Percentiles rank a stretch among this genome's conserved stretches.
These are phyloP conservation scores for Oreotragus oreotragus DNA, from an alignment of 2,113 vertebrate genomes.

Conservation along the genomic window DNA sequence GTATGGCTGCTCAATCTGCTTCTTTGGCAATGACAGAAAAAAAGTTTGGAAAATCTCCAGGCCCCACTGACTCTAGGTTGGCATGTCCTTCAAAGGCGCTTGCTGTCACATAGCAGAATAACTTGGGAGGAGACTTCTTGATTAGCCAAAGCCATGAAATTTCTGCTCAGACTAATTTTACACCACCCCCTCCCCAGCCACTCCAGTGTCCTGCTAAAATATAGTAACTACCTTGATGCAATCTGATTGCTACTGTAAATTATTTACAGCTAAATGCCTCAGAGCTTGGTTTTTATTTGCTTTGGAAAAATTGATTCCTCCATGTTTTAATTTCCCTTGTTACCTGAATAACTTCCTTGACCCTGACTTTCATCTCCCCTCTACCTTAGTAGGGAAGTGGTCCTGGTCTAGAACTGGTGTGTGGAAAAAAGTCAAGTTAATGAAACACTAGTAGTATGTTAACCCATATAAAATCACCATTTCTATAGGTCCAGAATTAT, in stretches of 20 bases:
- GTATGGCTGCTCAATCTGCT: neutral
- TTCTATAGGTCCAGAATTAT: neutral
- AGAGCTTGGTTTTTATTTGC: conserved; percentile 3
- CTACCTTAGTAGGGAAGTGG: neutral
- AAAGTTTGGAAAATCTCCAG: neutral
- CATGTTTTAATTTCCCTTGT: conserved; percentile 11
- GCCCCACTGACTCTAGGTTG: neutral
- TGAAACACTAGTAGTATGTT: neutral
- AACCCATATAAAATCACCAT: neutral
- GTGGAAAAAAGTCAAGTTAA: neutral
- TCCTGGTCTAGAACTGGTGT: neutral
- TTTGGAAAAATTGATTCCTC: conserved; percentile 50
- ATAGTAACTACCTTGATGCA: neutral
- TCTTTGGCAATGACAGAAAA: neutral
- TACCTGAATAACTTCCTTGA: neutral
- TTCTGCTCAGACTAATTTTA: conserved; percentile 3
- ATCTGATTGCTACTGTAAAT: conserved; percentile 62
- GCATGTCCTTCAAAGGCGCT: neutral
- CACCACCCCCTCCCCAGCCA: neutral
- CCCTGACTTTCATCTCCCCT: conserved; percentile 3
- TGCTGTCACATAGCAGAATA: neutral
- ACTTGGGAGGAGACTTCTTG: neutral
- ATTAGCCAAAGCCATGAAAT: neutral
- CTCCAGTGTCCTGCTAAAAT: neutral
- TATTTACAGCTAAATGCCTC: conserved; percentile 59